phyloP scores from a whole-genome alignment of 2,797 vertebrate genomes.

The Muscicapa striata region DNA sequence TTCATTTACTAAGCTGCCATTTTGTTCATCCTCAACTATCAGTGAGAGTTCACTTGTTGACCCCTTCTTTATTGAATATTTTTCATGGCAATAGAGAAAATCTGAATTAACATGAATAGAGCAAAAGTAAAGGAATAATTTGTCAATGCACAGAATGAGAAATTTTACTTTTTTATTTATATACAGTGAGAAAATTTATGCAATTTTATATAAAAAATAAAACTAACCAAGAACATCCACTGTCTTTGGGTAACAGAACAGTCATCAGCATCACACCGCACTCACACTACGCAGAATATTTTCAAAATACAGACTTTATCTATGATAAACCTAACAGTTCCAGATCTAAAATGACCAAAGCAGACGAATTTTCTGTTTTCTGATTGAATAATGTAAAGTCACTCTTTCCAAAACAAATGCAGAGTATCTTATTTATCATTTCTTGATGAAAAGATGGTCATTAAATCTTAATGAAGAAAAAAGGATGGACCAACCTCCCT shows the following conservation, averaged over 20 bases:
- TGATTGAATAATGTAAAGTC: neutral
- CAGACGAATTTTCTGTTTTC: neutral
- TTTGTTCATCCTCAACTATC: neutral
- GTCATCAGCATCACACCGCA: neutral
- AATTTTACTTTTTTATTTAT: neutral
- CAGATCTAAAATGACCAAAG: neutral
- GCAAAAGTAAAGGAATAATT: neutral
- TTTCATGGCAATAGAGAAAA: neutral
- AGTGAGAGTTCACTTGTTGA: neutral
- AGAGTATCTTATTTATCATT: neutral
- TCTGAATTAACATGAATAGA: neutral
- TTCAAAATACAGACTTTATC: neutral
- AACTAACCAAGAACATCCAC: neutral
- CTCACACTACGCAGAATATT: neutral
- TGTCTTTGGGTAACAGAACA: neutral
- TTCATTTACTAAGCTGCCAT: neutral
- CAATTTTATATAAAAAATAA: neutral
- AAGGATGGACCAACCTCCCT: neutral
- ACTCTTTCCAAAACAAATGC: neutral
- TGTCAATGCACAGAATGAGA: neutral
- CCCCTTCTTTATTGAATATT: neutral
- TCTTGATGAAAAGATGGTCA: neutral
- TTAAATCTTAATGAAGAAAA: neutral
- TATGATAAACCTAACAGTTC: neutral
- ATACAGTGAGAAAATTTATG: neutral